These are phyloP conservation scores for Orycteropus afer DNA, from an alignment of 2,113 vertebrate species.

Conservation along the genomic window DNA sequence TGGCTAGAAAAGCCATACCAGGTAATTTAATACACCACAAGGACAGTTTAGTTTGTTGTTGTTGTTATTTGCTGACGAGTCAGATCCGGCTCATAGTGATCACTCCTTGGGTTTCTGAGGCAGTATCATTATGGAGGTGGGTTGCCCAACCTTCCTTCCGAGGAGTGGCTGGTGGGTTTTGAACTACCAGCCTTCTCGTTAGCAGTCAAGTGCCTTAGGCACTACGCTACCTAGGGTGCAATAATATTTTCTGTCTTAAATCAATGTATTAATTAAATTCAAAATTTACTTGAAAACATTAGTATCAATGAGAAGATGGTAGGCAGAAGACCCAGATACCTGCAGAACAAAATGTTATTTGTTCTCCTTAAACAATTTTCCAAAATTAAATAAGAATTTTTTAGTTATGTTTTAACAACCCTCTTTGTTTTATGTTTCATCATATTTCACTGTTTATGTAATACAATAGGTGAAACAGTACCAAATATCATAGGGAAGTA, in stretches of 20 bases:
- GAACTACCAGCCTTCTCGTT: too few relatives aligned
- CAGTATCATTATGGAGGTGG: too few relatives aligned
- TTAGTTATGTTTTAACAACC: background rate
- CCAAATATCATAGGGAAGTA: constrained; percentile 28
- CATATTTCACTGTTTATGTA: background rate
- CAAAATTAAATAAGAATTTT: background rate
- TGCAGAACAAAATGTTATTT: background rate
- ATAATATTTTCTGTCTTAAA: background rate
- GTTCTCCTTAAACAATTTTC: background rate
- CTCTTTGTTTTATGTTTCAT: background rate
- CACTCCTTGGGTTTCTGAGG: too few relatives aligned
- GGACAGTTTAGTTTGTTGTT: too few relatives aligned
- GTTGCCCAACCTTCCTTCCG: too few relatives aligned
- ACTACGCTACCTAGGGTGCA: too few relatives aligned
- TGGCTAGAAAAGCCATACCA: too few relatives aligned
- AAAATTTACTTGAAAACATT: background rate
- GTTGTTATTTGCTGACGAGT: too few relatives aligned
- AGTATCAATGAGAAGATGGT: background rate
- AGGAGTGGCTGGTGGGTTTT: too few relatives aligned
- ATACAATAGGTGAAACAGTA: background rate
- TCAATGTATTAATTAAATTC: background rate
- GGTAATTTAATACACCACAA: too few relatives aligned
- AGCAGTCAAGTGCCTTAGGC: too few relatives aligned
- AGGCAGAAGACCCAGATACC: background rate
- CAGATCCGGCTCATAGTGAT: too few relatives aligned